These are phyloP conservation scores for Scolopax bukidnonensis DNA, from an alignment of 2,797 vertebrate species.

Conservation along the genomic window DNA sequence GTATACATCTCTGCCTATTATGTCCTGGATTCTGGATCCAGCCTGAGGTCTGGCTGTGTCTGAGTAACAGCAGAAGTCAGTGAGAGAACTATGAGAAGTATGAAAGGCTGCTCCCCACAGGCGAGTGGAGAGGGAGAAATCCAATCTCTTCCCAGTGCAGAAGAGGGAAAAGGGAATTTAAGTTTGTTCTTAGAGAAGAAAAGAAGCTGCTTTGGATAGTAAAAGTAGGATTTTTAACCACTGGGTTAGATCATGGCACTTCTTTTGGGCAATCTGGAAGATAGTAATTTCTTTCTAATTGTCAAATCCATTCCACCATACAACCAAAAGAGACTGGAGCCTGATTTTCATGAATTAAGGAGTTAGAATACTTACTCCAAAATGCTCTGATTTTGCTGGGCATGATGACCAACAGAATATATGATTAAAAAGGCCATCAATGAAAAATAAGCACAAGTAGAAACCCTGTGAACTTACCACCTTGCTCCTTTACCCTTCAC, in stretches of 20 bases:
- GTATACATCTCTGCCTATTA: accelerated
- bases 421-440: background rate
- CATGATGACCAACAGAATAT: background rate
- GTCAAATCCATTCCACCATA: background rate
- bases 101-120: background rate
- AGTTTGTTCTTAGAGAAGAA: background rate
- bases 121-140: background rate
- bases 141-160: background rate
- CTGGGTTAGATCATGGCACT: background rate
- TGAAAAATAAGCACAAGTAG: background rate
- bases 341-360: background rate
- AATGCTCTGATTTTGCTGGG: background rate
- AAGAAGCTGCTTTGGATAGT: background rate
- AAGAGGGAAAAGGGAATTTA: background rate
- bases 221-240: background rate
- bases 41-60: background rate
- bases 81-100: background rate
- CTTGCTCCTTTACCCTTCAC: background rate
- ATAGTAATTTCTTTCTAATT: background rate
- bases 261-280: background rate
- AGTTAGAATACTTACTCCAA: background rate
- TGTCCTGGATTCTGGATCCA: background rate
- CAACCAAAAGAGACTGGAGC: background rate
- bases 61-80: background rate
- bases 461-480: background rate